Base-by-base conservation (phyloP, 2,113 vertebrate genomes). In the Vidua macroura region DNA sequence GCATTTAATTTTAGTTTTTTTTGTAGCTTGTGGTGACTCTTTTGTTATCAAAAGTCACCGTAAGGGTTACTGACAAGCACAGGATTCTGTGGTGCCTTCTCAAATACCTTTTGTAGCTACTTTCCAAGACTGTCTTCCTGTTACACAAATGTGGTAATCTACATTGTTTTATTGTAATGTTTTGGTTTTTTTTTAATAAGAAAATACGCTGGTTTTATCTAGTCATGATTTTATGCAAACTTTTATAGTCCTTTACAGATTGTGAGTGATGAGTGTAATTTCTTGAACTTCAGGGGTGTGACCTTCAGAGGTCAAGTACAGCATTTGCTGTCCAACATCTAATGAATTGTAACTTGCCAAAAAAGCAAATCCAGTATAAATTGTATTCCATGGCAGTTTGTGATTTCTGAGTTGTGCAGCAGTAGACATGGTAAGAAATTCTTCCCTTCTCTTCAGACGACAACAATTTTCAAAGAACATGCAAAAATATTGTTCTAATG, bases 261-360 rank as follows among this genome's bases (percentile, higher is more conserved):
- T 89, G 79, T 92, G 92, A 96, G 77, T 92, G 83, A 96, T 46
- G 68, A 94, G 93, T 78, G 75, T 95, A 88, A 93, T 87, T 81
- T 92, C 82, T 88, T 96, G 91, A 95, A 79, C 49, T 96, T 96
- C 68, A 88, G 86, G 86, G 63, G 66, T 88, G 56, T 95, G 94
- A 96, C 35, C 35, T 35, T 35, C 35, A 35, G 75, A 96, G 92
- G 86, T 91, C 87, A 96, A 92, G 85, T 91, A 76, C 51, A 96
- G 53, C 63, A 78, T 96, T 77, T 81, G 59, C 59, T 85, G 37
- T 78, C 30, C 81, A 92, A 81, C 66, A 81, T 80, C 94, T 96
- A 95, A 95, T 94, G 94, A 96, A 77, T 83, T 92, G 75, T 92
- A 89, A 92, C 37, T 72, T 31, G 59, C 75, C 86, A 88, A 94